Conservation (phyloP, 30 jellyfish, hydroid and myxozoan species). For the Aurelia aurita complex sp. Pacific region DNA sequence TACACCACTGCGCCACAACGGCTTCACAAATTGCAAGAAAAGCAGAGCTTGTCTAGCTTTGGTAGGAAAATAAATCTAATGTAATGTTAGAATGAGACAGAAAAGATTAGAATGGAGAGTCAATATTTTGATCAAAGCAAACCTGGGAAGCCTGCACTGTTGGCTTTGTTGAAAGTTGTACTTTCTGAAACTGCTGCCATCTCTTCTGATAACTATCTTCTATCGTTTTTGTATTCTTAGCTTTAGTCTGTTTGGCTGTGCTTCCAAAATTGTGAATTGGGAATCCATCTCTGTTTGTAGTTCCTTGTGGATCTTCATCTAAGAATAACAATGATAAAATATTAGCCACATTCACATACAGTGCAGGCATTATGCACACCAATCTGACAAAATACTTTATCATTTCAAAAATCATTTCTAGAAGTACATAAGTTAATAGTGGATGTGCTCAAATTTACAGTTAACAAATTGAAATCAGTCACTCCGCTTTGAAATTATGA, state of each 20-base stretch:
- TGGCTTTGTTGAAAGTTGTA: slow-evolving; percentile 41
- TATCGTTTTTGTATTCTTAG: slow-evolving; percentile 17
- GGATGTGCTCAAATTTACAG: no score
- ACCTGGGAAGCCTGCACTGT: slow-evolving; percentile 33
- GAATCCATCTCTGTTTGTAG: slow-evolving; percentile 48
- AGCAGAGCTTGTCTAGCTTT: no score
- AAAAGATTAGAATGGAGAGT: no score
- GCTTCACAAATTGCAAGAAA: no score
- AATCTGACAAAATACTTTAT: no score
- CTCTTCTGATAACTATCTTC: slow-evolving; percentile 65
- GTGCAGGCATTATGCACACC: no score
- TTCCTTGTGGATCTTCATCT: slow-evolving; percentile 18
- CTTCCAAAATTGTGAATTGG: slow-evolving; percentile 49
- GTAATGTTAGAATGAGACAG: not conserved
- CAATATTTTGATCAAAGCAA: not conserved
- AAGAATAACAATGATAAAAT: not conserved
- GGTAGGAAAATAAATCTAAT: not conserved
- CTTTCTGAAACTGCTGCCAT: slow-evolving; percentile 74
- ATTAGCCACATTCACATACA: no score
- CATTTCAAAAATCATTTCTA: no score
- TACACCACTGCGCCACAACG: no score
- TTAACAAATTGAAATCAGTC: no score
- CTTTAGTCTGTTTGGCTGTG: slow-evolving; percentile 8
- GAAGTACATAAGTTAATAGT: no score
- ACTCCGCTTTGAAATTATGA: no score